A percentile compares a stretch with the other conserved stretches of the same genome.
phyloP scores from a whole-genome alignment of 2,113 vertebrate genomes.

The Murina feae region DNA sequence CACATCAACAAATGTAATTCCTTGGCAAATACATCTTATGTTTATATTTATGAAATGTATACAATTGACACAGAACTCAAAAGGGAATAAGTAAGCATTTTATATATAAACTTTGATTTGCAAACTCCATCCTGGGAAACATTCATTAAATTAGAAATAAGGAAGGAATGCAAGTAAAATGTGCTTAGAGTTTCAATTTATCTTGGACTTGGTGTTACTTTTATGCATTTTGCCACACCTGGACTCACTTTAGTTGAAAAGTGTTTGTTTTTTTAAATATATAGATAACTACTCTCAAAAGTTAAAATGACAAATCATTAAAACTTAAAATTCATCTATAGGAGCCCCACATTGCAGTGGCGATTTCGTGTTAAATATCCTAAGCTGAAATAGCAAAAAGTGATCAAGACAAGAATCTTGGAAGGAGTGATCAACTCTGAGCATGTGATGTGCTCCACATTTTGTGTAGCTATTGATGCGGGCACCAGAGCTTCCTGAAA shows the following conservation, averaged over 20 bases:
- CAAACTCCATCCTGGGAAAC: conserved; percentile 67
- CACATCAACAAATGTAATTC: conserved; percentile 79
- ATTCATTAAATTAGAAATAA: conserved; percentile 75
- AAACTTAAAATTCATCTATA: conserved; percentile 29
- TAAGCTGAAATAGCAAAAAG: not conserved
- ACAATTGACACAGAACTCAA: conserved; percentile 67
- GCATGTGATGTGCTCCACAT: not conserved
- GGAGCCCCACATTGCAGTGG: not conserved
- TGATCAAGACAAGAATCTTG: not conserved
- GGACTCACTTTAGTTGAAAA: not conserved
- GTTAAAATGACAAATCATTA: conserved; percentile 42
- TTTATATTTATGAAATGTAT: conserved; percentile 77
- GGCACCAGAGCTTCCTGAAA: not conserved
- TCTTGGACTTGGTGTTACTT: conserved; percentile 8
- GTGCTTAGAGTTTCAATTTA: conserved; percentile 61
- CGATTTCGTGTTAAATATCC: not conserved
- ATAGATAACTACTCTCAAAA: conserved; percentile 12
- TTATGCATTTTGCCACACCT: conserved; percentile 43
- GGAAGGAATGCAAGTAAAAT: conserved; percentile 28
- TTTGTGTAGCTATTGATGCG: not conserved
- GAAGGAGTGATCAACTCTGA: not conserved
- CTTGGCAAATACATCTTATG: conserved; percentile 76
- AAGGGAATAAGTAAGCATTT: conserved; percentile 76
- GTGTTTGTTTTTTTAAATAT: not conserved
- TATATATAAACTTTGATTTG: conserved; percentile 61